phyloP scores from a whole-genome alignment of 53 echinoderm and acorn worm genomes.

The Paracentrotus lividus region DNA sequence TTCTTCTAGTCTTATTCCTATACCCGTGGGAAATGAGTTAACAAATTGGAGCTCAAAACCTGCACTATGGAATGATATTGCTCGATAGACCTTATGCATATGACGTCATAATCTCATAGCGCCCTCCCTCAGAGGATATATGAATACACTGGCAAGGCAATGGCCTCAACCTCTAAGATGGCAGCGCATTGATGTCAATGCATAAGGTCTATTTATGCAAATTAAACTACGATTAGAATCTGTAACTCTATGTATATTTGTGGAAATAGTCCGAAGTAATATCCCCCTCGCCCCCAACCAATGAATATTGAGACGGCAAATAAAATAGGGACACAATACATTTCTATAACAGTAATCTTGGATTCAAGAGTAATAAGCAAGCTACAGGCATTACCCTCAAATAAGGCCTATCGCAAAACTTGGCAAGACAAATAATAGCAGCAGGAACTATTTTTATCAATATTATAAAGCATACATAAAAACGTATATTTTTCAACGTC shows the following conservation, averaged over 20 bases:
- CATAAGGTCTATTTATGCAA: too few species aligned
- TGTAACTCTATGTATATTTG: neutral
- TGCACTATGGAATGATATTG: neutral
- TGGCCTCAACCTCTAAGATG: too few species aligned
- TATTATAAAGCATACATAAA: neutral
- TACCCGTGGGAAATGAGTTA: neutral
- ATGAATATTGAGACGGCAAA: neutral
- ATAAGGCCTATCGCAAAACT: neutral
- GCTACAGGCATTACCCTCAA: neutral
- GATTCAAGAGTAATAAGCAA: neutral
- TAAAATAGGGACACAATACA: neutral
- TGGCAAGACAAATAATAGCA: neutral
- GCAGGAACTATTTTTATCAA: neutral
- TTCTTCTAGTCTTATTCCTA: neutral
- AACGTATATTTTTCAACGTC: neutral
- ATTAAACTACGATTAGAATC: too few species aligned
- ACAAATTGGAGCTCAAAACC: neutral
- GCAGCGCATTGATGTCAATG: too few species aligned
- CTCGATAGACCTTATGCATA: too few species aligned
- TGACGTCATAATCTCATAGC: too few species aligned
- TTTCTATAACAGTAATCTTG: neutral
- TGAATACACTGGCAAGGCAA: neutral
- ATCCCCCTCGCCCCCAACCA: neutral
- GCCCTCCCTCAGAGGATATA: too few species aligned
- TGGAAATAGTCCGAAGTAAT: neutral